Evolutionary conservation across 2,797 vertebrate species (phyloP).

Genomic region (Perodicticus potto): DNA sequence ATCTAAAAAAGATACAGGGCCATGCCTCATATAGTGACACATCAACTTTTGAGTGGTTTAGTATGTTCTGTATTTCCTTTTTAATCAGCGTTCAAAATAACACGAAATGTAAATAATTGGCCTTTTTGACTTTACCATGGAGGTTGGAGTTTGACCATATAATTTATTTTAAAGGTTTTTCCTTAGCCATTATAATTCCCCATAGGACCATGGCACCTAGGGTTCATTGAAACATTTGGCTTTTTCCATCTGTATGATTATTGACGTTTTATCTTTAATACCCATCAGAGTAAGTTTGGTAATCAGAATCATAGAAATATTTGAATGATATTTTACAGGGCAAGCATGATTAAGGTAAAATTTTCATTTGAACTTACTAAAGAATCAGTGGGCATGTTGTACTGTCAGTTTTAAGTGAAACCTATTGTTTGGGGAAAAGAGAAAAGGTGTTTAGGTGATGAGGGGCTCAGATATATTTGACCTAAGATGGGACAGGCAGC

Average conservation of each 20-base stretch:
- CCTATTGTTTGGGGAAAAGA: not conserved
- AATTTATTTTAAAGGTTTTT: not conserved
- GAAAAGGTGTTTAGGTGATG: not conserved
- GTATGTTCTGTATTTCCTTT: not conserved
- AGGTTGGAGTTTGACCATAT: not conserved
- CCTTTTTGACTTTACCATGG: not conserved
- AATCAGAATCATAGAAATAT: not conserved
- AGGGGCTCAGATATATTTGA: not conserved
- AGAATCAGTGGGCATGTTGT: not conserved
- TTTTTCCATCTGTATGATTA: not conserved
- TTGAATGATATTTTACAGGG: not conserved
- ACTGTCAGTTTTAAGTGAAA: not conserved
- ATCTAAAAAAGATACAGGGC: not conserved
- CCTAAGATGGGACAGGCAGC: not conserved
- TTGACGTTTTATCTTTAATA: not conserved
- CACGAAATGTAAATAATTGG: not conserved
- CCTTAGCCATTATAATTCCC: not conserved
- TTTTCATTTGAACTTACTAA: not conserved
- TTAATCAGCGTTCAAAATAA: conserved; percentile 1
- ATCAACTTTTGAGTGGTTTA: not conserved
- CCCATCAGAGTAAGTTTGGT: not conserved
- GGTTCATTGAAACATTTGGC: not conserved
- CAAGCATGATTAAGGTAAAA: not conserved
- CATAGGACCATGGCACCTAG: not conserved
- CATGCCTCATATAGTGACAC: not conserved